A percentile compares a stretch with the other conserved stretches of the same genome.
Evolutionary conservation across 2,797 vertebrate species (phyloP).

Genomic region (Tapera naevia): DNA sequence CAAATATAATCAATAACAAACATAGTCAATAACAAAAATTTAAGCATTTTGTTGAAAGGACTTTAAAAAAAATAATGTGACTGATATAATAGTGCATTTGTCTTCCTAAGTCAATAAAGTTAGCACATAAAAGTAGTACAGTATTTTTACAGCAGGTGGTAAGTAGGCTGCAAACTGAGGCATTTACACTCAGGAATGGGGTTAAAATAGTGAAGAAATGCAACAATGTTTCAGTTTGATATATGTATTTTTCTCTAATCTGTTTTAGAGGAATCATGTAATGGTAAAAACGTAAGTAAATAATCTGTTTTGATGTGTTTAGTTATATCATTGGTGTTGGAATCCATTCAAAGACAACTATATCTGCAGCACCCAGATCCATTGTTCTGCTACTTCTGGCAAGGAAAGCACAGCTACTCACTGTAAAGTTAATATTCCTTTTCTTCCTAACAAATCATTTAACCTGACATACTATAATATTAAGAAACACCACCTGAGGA

Average conservation of each 20-base stretch:
- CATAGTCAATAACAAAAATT: not conserved
- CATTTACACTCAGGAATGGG: not conserved
- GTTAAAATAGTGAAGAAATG: not conserved
- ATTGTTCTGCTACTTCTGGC: fast-evolving
- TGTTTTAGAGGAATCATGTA: not conserved
- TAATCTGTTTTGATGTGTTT: not conserved
- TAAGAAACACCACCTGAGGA: not conserved
- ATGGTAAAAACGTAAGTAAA: not conserved
- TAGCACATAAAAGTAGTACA: not conserved
- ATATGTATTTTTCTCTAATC: not conserved
- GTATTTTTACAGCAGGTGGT: not conserved
- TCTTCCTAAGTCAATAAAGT: not conserved
- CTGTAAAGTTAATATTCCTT: not conserved
- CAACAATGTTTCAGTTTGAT: not conserved
- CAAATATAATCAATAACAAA: not conserved
- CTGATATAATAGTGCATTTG: not conserved
- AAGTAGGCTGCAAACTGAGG: not conserved
- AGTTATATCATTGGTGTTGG: not conserved
- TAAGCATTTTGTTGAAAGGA: slow-evolving; percentile 27
- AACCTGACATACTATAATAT: not conserved
- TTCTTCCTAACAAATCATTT: not conserved
- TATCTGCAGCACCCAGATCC: not conserved
- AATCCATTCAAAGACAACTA: not conserved
- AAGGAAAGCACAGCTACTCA: not conserved
- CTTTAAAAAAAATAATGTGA: not conserved